A percentile compares a stretch with the other conserved stretches of the same genome.
phyloP scores from a whole-genome alignment of 2,113 vertebrate species.

The Eulemur rufifrons region DNA sequence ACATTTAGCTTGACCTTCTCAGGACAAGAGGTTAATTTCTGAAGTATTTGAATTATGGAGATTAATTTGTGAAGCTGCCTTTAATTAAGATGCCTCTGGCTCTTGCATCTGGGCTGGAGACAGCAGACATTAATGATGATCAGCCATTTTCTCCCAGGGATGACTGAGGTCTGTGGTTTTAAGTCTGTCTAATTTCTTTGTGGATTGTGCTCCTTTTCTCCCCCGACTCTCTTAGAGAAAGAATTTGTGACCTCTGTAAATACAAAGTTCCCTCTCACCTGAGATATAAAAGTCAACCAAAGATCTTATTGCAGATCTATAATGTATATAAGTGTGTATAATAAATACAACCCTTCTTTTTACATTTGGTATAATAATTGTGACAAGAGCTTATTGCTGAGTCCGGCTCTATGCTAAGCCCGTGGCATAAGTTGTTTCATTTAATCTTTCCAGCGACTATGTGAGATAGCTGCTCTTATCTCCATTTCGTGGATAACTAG shows the following conservation, averaged over 20 bases:
- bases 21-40: slow-evolving; percentile 5
- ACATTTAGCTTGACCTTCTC: slow-evolving; percentile 47
- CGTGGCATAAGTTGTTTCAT: background rate
- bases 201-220: background rate
- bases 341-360: background rate
- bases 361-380: background rate
- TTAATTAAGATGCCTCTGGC: slow-evolving; percentile 41
- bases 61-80: background rate
- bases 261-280: background rate
- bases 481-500: background rate
- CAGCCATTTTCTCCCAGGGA: slow-evolving; percentile 28
- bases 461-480: background rate
- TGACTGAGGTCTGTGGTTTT: slow-evolving; percentile 13
- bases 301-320: background rate
- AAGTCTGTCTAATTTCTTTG: background rate
- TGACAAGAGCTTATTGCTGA: background rate
- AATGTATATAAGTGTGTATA: background rate
- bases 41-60: background rate
- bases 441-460: background rate
- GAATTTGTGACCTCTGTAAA: background rate
- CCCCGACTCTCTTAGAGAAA: background rate
- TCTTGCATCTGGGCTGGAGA: slow-evolving; percentile 50
- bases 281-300: background rate
- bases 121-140: slow-evolving; percentile 41
- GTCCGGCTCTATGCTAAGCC: background rate